A percentile compares a stretch with the other conserved stretches of the same genome.
Conservation (phyloP, 2,888 invertebrate species). For the Heliothis peltigera region DNA sequence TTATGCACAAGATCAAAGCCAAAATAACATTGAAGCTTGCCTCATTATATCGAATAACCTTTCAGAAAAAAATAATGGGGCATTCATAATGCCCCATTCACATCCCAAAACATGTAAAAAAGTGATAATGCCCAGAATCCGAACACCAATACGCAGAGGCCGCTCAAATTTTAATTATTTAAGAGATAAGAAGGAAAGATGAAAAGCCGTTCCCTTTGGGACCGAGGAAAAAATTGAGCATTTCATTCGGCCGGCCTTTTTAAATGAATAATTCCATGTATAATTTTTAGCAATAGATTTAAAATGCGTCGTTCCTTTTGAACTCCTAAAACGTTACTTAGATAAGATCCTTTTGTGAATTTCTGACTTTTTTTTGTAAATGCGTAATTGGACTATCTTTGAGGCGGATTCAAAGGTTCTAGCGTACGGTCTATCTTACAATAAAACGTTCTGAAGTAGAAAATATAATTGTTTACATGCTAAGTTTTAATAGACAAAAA, state of each 20-base stretch:
- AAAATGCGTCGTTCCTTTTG: slow-evolving; percentile 70
- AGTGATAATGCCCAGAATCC: slow-evolving; percentile 44
- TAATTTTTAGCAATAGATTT: slow-evolving; percentile 70
- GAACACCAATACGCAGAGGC: slow-evolving; percentile 61
- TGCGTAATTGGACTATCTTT: slow-evolving; percentile 58
- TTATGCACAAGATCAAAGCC: neutral
- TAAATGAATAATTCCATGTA: slow-evolving; percentile 76
- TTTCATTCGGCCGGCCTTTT: slow-evolving; percentile 68
- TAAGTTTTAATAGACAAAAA: neutral
- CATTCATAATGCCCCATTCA: slow-evolving; percentile 8
- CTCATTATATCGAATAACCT: neutral
- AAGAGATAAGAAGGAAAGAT: slow-evolving; percentile 67
- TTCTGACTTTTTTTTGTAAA: slow-evolving; percentile 58
- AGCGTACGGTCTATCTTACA: slow-evolving; percentile 18
- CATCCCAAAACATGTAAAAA: slow-evolving; percentile 25
- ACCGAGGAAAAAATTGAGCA: slow-evolving; percentile 64
- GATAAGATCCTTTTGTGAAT: slow-evolving; percentile 59
- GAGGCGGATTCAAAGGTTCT: slow-evolving; percentile 40
- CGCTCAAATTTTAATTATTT: slow-evolving; percentile 73
- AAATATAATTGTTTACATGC: slow-evolving; percentile 18
- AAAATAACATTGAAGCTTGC: neutral
- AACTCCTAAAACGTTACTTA: slow-evolving; percentile 60
- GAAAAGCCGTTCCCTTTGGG: slow-evolving; percentile 64
- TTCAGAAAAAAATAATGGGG: neutral
- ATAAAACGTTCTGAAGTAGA: slow-evolving; percentile 17